phyloP scores from a whole-genome alignment of 2,113 vertebrate species.

The Sciurus niger region DNA sequence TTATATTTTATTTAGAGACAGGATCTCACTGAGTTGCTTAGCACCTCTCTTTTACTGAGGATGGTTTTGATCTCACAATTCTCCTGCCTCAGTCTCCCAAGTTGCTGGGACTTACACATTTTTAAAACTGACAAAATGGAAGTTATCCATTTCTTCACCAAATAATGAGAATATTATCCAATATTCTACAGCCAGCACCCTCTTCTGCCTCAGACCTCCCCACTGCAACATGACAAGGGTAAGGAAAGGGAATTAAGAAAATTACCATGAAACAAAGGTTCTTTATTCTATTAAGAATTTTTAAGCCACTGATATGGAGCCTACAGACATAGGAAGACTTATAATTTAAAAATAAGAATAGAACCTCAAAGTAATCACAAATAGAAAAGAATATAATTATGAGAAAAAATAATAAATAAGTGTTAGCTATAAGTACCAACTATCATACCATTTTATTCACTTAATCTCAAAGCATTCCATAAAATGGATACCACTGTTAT shows the following conservation, averaged over 20 bases:
- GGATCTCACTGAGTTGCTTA: too few relatives aligned
- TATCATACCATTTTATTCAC: not conserved
- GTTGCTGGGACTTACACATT: not conserved
- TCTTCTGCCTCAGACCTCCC: not conserved
- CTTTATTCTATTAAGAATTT: not conserved
- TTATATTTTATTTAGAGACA: too few relatives aligned
- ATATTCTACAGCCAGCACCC: not conserved
- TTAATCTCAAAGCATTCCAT: not conserved
- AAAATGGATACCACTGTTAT: not conserved
- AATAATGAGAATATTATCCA: not conserved
- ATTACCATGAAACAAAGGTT: not conserved
- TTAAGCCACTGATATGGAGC: not conserved
- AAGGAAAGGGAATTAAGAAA: slow-evolving; percentile 8
- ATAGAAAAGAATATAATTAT: slow-evolving; percentile 2
- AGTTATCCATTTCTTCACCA: not conserved
- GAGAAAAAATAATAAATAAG: slow-evolving; percentile 19
- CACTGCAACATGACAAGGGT: not conserved
- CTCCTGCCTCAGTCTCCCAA: too few relatives aligned
- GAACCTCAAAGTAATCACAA: slow-evolving; percentile 22
- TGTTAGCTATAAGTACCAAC: not conserved
- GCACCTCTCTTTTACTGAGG: too few relatives aligned
- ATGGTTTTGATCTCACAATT: too few relatives aligned
- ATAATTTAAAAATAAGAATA: slow-evolving; percentile 17
- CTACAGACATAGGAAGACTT: not conserved
- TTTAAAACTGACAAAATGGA: not conserved